These are phyloP conservation scores for Drosophila setosimentum DNA, from an alignment of 2,888 invertebrate species.

Conservation along the genomic window DNA sequence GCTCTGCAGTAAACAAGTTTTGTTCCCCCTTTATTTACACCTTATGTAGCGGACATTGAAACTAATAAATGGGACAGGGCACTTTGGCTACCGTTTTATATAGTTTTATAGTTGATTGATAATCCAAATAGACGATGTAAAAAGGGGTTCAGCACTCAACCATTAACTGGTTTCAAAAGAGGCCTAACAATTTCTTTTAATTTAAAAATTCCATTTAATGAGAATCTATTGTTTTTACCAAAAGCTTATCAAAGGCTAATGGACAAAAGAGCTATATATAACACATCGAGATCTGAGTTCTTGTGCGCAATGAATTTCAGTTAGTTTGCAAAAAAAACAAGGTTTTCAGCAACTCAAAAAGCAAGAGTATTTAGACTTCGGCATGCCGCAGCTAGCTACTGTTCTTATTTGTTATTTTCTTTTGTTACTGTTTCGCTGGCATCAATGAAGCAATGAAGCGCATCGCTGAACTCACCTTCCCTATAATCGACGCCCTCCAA, in stretches of 20 bases:
- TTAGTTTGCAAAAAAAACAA: not conserved
- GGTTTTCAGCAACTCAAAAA: too few relatives aligned
- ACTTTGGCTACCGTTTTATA: not conserved
- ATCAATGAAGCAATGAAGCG: conserved; percentile 37
- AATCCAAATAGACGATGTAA: not conserved
- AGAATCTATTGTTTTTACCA: not conserved
- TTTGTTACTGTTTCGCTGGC: conserved; percentile 7
- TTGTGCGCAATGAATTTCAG: not conserved
- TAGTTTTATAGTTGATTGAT: not conserved
- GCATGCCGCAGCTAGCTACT: not conserved
- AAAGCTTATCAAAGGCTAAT: not conserved
- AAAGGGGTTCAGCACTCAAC: not conserved
- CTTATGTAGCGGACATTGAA: not conserved
- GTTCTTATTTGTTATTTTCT: not conserved
- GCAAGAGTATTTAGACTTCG: conserved; percentile 9
- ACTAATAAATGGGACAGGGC: not conserved
- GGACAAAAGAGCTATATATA: not conserved
- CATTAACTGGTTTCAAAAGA: not conserved
- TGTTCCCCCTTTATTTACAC: conserved; percentile 15
- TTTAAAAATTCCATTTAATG: not conserved
- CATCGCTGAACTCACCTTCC: conserved; percentile 77
- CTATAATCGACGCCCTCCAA: conserved; percentile 85
- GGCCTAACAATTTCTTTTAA: fast-evolving
- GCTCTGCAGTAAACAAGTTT: conserved; percentile 70
- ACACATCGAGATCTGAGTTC: too few relatives aligned